Evolutionary conservation across 1,140 invertebrate genomes (phyloP).

Genomic region (Megalopta genalis): DNA sequence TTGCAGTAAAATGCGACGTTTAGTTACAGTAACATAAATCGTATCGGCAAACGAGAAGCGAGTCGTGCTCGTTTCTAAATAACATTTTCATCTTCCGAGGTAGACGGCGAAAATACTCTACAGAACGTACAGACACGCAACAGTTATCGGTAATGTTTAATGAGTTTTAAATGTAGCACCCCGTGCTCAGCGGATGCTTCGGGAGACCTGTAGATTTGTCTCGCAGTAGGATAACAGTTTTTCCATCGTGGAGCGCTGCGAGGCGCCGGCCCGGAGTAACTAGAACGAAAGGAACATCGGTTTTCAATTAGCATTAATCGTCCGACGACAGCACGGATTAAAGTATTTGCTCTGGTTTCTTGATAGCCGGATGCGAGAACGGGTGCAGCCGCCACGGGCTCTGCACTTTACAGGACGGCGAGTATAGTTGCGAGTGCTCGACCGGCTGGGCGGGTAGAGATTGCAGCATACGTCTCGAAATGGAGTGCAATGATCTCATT

Average conservation of each 20-base stretch:
- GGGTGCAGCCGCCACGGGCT: slow-evolving; percentile 94
- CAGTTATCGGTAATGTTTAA: no score
- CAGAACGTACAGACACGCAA: no score
- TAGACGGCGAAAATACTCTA: no score
- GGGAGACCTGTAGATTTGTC: neutral
- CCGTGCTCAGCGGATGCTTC: neutral
- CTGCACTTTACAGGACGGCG: slow-evolving; percentile 91
- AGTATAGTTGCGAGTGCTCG: slow-evolving; percentile 94
- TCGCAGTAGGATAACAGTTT: neutral
- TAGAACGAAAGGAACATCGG: neutral
- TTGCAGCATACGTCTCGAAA: slow-evolving; percentile 94
- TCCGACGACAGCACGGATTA: slow-evolving; percentile 1
- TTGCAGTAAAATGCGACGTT: no score
- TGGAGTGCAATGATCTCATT: slow-evolving; percentile 94
- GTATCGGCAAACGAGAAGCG: no score
- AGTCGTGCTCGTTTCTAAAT: no score
- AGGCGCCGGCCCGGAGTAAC: neutral
- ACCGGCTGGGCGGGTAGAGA: slow-evolving; percentile 94
- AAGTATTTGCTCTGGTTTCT: slow-evolving; percentile 7
- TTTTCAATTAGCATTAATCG: slow-evolving; percentile 31
- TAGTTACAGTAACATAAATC: no score
- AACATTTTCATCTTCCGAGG: no score
- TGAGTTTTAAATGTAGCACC: no score
- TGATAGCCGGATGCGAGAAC: slow-evolving; percentile 95
- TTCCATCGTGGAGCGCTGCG: neutral